These are phyloP conservation scores for Hylaeus volcanicus DNA, from an alignment of 1,140 invertebrate genomes.

Conservation along the genomic window DNA sequence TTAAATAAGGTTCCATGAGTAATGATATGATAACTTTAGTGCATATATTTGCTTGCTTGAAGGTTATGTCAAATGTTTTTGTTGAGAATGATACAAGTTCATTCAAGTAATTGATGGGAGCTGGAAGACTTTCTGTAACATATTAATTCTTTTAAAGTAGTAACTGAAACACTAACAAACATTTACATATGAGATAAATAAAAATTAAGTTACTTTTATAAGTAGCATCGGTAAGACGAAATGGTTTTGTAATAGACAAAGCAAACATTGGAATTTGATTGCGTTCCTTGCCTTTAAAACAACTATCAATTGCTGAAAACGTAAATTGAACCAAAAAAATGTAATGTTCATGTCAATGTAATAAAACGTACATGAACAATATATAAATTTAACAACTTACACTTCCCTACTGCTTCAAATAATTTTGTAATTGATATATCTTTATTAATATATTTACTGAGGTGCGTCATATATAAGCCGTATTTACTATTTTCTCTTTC, in stretches of 20 bases:
- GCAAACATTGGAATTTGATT: conserved; percentile 75
- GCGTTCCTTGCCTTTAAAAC: conserved; percentile 67
- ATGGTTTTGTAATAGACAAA: conserved; percentile 70
- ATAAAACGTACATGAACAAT: not conserved
- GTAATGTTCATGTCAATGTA: not conserved
- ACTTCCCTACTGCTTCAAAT: conserved; percentile 73
- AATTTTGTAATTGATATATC: conserved; percentile 71
- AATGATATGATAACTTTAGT: conserved; percentile 56
- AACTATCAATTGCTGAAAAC: conserved; percentile 68
- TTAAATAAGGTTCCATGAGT: conserved; percentile 67
- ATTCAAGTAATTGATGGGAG: conserved; percentile 51
- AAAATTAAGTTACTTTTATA: conserved; percentile 59
- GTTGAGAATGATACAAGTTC: conserved; percentile 61
- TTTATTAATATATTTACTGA: conserved; percentile 70
- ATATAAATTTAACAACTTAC: conserved; percentile 51
- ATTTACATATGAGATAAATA: conserved; percentile 17
- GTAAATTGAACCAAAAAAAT: conserved; percentile 35
- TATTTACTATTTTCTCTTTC: conserved; percentile 66
- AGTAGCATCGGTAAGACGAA: conserved; percentile 67
- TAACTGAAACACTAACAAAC: not conserved
- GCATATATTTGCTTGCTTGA: conserved; percentile 60
- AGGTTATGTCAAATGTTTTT: conserved; percentile 58
- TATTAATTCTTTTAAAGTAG: not conserved
- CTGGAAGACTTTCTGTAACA: conserved; percentile 52
- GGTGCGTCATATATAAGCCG: conserved; percentile 69